Evolutionary conservation across 2,113 vertebrate genomes (phyloP).

Genomic region (Crotophaga sulcirostris): DNA sequence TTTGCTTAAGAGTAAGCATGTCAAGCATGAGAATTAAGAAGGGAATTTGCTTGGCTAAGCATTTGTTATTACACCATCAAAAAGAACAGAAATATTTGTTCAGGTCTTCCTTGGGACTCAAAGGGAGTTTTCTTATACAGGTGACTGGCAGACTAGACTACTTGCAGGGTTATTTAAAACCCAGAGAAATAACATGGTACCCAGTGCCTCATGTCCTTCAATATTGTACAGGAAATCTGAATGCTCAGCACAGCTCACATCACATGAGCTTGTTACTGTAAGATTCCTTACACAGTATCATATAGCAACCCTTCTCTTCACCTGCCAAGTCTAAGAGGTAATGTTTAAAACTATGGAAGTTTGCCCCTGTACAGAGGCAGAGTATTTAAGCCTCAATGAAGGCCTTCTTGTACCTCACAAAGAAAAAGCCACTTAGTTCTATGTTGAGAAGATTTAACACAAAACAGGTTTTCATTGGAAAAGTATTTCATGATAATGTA

Average conservation of each 20-base stretch:
- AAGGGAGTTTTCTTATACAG: background rate
- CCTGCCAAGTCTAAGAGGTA: background rate
- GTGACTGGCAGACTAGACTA: background rate
- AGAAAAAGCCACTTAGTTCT: background rate
- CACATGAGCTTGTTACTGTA: background rate
- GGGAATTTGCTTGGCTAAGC: background rate
- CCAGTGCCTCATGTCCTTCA: background rate
- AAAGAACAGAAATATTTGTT: background rate
- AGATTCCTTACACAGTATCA: background rate
- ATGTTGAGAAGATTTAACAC: background rate
- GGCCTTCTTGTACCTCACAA: background rate
- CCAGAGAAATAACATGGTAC: background rate
- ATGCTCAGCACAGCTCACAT: background rate
- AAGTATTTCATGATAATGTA: background rate
- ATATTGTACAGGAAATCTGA: background rate
- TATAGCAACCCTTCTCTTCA: background rate
- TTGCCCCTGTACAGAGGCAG: background rate
- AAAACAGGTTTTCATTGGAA: background rate
- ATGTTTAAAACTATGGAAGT: background rate
- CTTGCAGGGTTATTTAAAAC: background rate
- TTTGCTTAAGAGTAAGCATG: background rate
- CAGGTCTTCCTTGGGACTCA: background rate
- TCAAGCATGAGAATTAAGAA: background rate
- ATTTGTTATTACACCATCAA: background rate
- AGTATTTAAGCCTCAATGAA: background rate